phyloP scores from a whole-genome alignment of 2,888 invertebrate genomes.

The Micoletzkya japonica region DNA sequence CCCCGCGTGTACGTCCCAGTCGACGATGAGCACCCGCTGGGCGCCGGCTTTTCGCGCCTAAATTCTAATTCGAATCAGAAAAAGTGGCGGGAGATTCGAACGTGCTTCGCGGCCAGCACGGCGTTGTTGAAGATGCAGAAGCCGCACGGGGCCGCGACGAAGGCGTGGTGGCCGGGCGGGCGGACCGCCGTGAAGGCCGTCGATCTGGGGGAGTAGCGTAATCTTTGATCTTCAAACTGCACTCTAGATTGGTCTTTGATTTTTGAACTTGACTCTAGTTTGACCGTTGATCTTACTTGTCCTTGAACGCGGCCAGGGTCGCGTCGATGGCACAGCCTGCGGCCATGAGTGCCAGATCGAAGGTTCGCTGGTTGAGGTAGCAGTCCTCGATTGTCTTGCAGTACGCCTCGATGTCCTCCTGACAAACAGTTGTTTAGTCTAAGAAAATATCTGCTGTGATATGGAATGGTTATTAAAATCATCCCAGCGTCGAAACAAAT shows the following conservation, averaged over 20 bases:
- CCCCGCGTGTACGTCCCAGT: conserved; percentile 75
- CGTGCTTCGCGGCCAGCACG: conserved; percentile 80
- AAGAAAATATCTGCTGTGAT: not conserved
- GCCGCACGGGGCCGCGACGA: conserved; percentile 77
- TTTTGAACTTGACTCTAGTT: not conserved
- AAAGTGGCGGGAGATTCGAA: conserved; percentile 4
- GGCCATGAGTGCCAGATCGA: conserved; percentile 41
- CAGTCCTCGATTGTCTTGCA: conserved; percentile 54
- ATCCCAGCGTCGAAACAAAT: not conserved
- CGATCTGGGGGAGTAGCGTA: conserved; percentile 20
- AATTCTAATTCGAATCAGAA: not conserved
- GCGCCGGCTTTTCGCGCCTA: conserved; percentile 64
- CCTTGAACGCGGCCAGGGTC: conserved; percentile 30
- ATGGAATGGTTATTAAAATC: not conserved
- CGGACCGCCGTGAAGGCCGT: conserved; percentile 94
- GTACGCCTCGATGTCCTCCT: conserved; percentile 44
- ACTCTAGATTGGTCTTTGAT: not conserved
- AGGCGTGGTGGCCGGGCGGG: conserved; percentile 87
- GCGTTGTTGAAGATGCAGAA: conserved; percentile 99
- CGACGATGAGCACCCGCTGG: conserved; percentile 87
- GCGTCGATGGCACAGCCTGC: conserved; percentile 51
- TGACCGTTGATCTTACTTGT: conserved; percentile 25
- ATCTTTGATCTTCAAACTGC: not conserved
- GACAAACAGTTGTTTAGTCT: conserved; percentile 25
- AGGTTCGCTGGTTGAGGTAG: conserved; percentile 53